These are phyloP conservation scores for Caloenas nicobarica DNA, from an alignment of 2,113 vertebrate genomes.

Conservation along the genomic window DNA sequence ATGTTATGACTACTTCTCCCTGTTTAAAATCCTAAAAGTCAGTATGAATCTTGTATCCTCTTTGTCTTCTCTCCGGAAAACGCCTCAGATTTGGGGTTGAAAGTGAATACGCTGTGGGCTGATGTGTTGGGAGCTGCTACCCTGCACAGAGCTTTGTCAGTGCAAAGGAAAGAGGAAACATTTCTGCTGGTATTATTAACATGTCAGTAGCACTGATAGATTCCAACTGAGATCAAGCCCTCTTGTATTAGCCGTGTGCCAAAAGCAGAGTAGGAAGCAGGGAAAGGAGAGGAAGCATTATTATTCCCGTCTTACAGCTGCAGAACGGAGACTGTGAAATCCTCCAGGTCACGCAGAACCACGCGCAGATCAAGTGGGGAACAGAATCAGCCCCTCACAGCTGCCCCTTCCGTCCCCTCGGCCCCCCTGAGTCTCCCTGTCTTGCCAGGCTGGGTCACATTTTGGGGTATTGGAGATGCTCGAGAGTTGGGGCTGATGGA, in stretches of 20 bases:
- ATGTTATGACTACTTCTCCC: constrained; percentile 51
- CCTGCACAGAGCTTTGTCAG: constrained; percentile 9
- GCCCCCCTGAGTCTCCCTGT: fast-evolving
- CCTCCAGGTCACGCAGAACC: not conserved
- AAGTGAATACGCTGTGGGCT: constrained; percentile 36
- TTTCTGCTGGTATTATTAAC: constrained; percentile 69
- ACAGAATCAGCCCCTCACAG: not conserved
- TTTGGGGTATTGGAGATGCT: not conserved
- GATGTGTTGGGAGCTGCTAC: constrained; percentile 32
- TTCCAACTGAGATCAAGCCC: constrained; percentile 66
- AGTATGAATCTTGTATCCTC: constrained; percentile 42
- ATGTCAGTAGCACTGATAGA: constrained; percentile 69
- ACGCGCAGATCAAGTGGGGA: fast-evolving
- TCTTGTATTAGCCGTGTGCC: constrained; percentile 41
- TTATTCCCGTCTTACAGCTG: constrained; percentile 60
- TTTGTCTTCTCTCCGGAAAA: constrained; percentile 59
- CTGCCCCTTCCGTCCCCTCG: not conserved
- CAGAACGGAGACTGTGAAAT: constrained; percentile 14
- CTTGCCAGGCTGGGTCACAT: fast-evolving
- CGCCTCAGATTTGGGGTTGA: constrained; percentile 52
- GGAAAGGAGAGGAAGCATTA: constrained; percentile 54
- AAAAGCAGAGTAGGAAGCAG: constrained; percentile 59
- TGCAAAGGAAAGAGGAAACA: constrained; percentile 56
- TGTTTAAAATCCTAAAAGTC: constrained; percentile 55
- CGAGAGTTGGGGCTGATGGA: not conserved